Conservation (phyloP, 2,888 invertebrate species). For the Campaea margaritaria region DNA sequence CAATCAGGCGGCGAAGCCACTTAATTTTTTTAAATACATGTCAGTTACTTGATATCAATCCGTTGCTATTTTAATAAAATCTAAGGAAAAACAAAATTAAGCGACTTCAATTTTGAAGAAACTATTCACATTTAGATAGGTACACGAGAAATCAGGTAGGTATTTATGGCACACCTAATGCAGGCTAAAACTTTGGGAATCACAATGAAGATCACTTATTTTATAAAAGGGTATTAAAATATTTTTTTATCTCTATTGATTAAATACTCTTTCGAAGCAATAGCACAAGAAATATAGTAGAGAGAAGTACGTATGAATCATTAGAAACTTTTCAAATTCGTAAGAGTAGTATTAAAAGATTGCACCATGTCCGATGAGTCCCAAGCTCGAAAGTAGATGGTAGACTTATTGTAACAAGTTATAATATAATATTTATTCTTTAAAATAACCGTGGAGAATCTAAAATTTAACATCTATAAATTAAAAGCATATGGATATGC, state of each 20-base stretch:
- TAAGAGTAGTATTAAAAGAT: conserved; percentile 16
- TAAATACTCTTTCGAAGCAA: background rate
- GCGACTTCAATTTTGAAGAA: conserved; percentile 13
- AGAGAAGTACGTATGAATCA: conserved; percentile 10
- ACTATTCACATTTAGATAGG: conserved; percentile 9
- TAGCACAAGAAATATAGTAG: conserved; percentile 3
- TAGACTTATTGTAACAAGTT: conserved; percentile 9
- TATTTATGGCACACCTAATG: conserved; percentile 33
- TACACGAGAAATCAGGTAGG: conserved; percentile 19
- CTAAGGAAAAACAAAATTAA: conserved; percentile 10
- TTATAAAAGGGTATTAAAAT: conserved; percentile 15
- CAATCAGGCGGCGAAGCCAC: conserved; percentile 15
- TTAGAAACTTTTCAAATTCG: background rate
- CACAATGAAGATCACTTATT: background rate
- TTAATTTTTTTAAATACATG: conserved; percentile 9
- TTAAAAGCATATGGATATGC: conserved; percentile 50
- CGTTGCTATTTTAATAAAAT: background rate
- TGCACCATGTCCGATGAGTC: conserved; percentile 26
- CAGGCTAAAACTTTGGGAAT: conserved; percentile 14
- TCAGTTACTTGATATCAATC: background rate
- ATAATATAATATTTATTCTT: conserved; percentile 25
- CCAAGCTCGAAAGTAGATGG: conserved; percentile 29
- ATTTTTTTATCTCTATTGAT: background rate
- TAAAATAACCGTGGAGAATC: conserved; percentile 38
- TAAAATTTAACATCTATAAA: conserved; percentile 46